Evolutionary conservation across 2,113 vertebrate genomes (phyloP), one percentile per base, ranked within the genome.

Genomic region (Euleptes europaea): DNA sequence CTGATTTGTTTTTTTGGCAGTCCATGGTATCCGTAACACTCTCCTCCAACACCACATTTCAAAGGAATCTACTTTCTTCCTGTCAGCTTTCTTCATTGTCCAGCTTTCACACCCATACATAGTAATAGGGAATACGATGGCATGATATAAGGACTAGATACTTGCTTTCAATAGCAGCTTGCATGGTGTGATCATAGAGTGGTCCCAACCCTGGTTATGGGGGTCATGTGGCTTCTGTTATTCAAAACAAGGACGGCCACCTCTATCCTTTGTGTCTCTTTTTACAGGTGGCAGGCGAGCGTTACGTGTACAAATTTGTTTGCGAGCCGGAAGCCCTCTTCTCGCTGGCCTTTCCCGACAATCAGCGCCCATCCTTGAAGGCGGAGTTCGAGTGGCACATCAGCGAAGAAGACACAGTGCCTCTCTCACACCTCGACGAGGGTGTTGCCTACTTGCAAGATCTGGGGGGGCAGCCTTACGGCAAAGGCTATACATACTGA

Each of bases 281-380:
- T 1, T 74, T 3, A 49, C 90, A 99, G 98, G 99, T 99, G 95
- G 98, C 99, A 0, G 99, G 99, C 0, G 99, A 99, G 91, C 98
- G 99, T 89, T 99, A 99, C 0, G 99, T 99, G 93, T 99, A 99
- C 97, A 99, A 98, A 95, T 99, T 99, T 1, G 98, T 99, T 82
- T 99, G 99, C 0, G 98, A 99, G 94, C 99, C 99, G 0, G 97
- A 99, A 86, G 98, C 98, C 0, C 93, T 99, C 84, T 98, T 99
- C 94, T 99, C 98, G 1, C 94, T 99, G 96, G 98, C 99, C 83
- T 98, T 99, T 93, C 98, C 98, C 0, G 98, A 99, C 91, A 97
- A 97, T 92, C 98, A 98, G 95, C 97, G 98, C 88, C 98, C 98
- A 10, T 90, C 97, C 65, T 95, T 98, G 93, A 98, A 97, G 95